Base-by-base conservation (phyloP, 2,113 vertebrate genomes). In the Tauraco erythrolophus region DNA sequence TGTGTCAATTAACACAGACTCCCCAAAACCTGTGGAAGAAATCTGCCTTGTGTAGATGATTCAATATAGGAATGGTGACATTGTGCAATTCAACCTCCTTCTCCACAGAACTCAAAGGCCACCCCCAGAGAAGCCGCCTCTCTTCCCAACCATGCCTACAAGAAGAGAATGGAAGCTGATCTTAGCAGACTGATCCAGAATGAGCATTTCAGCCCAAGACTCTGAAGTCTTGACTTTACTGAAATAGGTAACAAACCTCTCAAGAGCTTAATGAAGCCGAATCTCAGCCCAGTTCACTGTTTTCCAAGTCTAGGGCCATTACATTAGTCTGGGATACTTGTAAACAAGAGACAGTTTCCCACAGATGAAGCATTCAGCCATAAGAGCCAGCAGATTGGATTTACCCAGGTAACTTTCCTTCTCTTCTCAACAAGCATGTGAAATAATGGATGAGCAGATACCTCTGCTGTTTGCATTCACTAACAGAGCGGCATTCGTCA, bases 131-230 rank as follows among this genome's bases (percentile, higher is more conserved):
- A 28, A 84, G 53, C 46, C 14, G 24, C 24, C 28, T 64, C 43
- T 64, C 39, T 57, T 58, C 43, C 45, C 3, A 2, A 12, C 4
- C 48, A 3, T 0, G 5, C 6, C 3, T 30, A 35, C 16, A 9
- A 53, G 43, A 78, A 56, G 19, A 19, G 76, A 85, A 69, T 0
- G 22, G 43, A 68, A 68, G 65, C 22, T 54, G 53, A 45, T 35
- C 54, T 45, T 30, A 43, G n/a, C 39, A 81, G 61, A 35, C 23
- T 1, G 2, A 66, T 19, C 53, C 6, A 1, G 10, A 37, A 21
- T 14, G 50, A 60, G 39, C 11, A 5, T 21, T 72, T 43, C 66
- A 69, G 11, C 19, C n/a, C 62, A 41, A 48, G 30, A 37, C 22
- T 53, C 25, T 43, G 22, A 78, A 39, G 31, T 5, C 18, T 74